A percentile compares a stretch with the other conserved stretches of the same genome.
These are phyloP conservation scores for Phrynosoma blainvillii DNA, from an alignment of 2,113 vertebrate species.

Conservation along the genomic window DNA sequence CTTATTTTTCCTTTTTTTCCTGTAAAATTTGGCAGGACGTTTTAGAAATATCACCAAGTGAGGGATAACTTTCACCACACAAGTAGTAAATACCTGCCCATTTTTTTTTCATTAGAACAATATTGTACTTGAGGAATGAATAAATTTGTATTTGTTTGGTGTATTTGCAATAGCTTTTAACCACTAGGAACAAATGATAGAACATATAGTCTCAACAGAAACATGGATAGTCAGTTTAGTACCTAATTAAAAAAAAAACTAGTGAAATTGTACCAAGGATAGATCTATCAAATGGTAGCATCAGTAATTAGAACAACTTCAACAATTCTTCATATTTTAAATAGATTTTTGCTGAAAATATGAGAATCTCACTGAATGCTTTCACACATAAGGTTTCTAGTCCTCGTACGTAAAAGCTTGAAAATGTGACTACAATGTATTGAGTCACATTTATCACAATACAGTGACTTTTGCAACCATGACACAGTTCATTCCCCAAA, in stretches of 20 bases:
- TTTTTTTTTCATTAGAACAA: constrained; percentile 11
- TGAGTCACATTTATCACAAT: not conserved
- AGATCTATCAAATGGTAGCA: not conserved
- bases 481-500: not conserved
- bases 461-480: not conserved
- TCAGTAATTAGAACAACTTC: not conserved
- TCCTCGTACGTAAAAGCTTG: not conserved
- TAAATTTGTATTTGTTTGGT: constrained; percentile 13
- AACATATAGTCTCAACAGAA: not conserved
- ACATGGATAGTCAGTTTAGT: not conserved
- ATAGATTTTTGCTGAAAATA: not conserved
- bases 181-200: not conserved
- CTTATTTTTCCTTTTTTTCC: rapidly evolving
- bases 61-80: not conserved
- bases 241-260: not conserved
- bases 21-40: constrained; percentile 19
- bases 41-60: constrained; percentile 4
- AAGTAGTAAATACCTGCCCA: constrained; percentile 16
- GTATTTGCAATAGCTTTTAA: not conserved
- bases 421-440: not conserved
- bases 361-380: not conserved
- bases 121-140: constrained; percentile 19
- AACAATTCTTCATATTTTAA: not conserved
- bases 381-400: not conserved
- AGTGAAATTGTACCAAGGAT: not conserved